phyloP scores from a whole-genome alignment of 2,113 vertebrate genomes.

The Ahaetulla prasina region DNA sequence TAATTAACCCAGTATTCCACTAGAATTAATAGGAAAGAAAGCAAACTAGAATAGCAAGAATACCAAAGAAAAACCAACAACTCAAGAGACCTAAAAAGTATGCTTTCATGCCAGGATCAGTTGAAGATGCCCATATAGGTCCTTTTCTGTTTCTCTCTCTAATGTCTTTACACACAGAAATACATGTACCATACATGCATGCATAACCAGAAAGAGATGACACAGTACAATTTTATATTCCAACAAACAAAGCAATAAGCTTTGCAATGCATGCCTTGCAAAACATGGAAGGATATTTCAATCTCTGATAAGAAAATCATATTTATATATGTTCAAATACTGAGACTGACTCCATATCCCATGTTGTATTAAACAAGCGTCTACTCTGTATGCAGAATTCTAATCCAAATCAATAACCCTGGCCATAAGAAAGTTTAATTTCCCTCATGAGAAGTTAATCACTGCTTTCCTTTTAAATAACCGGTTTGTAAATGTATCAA shows the following conservation, averaged over 20 bases:
- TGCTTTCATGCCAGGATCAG: no score
- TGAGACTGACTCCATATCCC: background rate
- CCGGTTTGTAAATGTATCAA: background rate
- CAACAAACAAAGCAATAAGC: background rate
- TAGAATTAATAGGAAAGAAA: background rate
- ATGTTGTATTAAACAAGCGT: background rate
- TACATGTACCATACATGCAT: background rate
- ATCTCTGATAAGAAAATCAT: background rate
- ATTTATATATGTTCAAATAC: background rate
- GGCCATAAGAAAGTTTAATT: background rate
- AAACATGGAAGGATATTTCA: background rate
- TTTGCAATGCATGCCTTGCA: background rate
- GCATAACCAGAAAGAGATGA: background rate
- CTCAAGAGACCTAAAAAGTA: background rate
- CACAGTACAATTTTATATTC: background rate
- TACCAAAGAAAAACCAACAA: background rate
- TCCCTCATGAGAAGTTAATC: background rate
- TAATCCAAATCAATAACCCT: background rate
- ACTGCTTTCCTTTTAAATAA: background rate
- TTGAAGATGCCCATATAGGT: background rate
- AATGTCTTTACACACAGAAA: background rate
- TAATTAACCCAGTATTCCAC: background rate
- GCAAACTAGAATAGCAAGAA: background rate
- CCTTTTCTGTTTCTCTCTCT: background rate
- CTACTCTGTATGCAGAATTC: background rate